phyloP scores from a whole-genome alignment of 2,888 invertebrate genomes.

The Eupithecia dodoneata region DNA sequence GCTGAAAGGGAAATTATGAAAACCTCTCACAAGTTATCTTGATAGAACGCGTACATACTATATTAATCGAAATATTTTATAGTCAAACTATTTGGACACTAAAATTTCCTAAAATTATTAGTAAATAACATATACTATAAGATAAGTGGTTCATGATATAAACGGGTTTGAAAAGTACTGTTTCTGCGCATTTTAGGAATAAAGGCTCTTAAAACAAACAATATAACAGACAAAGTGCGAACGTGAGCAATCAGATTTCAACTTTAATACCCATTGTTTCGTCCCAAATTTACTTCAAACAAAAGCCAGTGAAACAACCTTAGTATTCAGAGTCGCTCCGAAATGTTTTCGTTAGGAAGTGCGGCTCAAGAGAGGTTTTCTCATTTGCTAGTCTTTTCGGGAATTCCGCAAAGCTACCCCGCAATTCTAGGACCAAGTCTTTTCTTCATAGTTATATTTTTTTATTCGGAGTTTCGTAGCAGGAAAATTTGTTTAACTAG shows the following conservation, averaged over 20 bases:
- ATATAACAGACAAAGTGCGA: background rate
- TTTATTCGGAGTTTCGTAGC: background rate
- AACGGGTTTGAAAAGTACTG: no score
- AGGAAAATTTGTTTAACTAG: background rate
- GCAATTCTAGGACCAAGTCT: background rate
- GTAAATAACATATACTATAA: no score
- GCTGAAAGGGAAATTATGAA: no score
- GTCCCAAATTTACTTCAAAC: constrained; percentile 1
- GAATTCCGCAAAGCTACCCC: background rate
- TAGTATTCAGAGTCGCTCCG: constrained; percentile 5
- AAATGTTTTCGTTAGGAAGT: constrained; percentile 13
- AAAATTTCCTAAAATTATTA: no score
- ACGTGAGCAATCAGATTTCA: constrained; percentile 1
- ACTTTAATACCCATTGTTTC: background rate
- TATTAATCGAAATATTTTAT: no score
- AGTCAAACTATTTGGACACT: no score
- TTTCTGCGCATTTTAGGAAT: no score
- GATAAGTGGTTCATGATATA: no score
- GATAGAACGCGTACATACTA: no score
- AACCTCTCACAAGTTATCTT: no score
- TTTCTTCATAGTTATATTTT: constrained; percentile 6
- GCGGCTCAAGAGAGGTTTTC: constrained; percentile 15
- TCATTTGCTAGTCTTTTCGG: constrained; percentile 10
- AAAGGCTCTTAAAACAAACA: background rate
- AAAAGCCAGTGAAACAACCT: constrained; percentile 5